Evolutionary conservation across 2,113 vertebrate genomes (phyloP).

Genomic region (Halcyon malimbica): DNA sequence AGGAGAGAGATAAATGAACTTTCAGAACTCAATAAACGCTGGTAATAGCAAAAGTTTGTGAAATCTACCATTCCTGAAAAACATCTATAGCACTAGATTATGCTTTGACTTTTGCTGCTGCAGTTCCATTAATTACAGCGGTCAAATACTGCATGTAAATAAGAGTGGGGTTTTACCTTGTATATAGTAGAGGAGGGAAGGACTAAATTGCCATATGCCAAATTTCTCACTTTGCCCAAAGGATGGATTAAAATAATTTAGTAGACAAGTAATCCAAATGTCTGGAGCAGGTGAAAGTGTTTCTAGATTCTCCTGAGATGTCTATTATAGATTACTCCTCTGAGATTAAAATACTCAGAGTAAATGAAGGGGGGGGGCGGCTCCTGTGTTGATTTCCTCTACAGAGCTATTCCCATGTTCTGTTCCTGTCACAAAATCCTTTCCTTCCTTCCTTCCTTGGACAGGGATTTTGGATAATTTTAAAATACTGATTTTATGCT

Average conservation of each 20-base stretch:
- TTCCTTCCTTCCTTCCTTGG: too few relatives aligned
- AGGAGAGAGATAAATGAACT: not conserved
- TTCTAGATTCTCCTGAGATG: not conserved
- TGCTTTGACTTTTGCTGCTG: not conserved
- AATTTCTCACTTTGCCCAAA: constrained; percentile 7
- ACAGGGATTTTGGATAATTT: not conserved
- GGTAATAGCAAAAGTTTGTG: not conserved
- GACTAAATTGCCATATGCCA: not conserved
- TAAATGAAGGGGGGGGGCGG: not conserved
- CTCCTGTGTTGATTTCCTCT: not conserved
- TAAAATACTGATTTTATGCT: not conserved
- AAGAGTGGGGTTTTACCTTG: not conserved
- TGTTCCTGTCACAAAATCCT: not conserved
- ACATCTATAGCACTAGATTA: not conserved
- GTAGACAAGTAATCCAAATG: constrained; percentile 11
- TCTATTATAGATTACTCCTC: not conserved
- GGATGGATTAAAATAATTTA: constrained; percentile 7
- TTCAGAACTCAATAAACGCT: not conserved
- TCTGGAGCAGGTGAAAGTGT: not conserved
- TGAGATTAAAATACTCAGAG: not conserved
- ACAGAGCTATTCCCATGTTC: not conserved
- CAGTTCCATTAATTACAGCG: not conserved
- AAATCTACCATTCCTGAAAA: not conserved
- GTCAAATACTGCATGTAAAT: not conserved
- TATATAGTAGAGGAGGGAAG: not conserved